phyloP scores from a whole-genome alignment of 2,113 vertebrate genomes.

The Cochlearius cochlearius region DNA sequence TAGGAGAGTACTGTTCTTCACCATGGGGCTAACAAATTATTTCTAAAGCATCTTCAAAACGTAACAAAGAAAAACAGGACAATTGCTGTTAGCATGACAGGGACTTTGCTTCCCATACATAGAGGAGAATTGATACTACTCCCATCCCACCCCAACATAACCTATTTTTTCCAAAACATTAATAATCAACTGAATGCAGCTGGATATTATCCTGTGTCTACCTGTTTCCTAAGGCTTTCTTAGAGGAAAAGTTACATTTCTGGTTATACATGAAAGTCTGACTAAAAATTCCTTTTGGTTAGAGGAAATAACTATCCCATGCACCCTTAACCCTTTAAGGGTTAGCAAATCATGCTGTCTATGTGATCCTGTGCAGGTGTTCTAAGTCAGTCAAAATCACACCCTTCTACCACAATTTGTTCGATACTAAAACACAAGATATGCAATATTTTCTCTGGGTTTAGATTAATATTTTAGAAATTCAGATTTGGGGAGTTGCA shows the following conservation, averaged over 20 bases:
- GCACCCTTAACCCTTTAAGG: not conserved
- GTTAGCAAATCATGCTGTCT: not conserved
- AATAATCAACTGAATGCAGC: not conserved
- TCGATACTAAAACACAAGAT: not conserved
- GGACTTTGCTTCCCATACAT: not conserved
- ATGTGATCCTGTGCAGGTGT: not conserved
- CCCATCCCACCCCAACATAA: not conserved
- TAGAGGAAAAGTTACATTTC: not conserved
- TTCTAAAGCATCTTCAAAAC: not conserved
- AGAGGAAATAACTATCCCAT: not conserved
- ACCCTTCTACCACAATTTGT: not conserved
- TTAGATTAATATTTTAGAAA: not conserved
- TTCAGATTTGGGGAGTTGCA: not conserved
- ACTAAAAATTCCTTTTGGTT: not conserved
- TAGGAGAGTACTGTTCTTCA: not conserved
- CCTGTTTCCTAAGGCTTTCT: not conserved
- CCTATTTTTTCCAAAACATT: not conserved
- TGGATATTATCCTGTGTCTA: not conserved
- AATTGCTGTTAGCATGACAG: not conserved
- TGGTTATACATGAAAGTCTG: not conserved
- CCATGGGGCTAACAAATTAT: not conserved
- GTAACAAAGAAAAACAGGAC: not conserved
- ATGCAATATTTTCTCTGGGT: not conserved
- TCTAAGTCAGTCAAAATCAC: not conserved
- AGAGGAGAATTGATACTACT: not conserved